Base-by-base conservation (phyloP, 1,140 invertebrate genomes). In the Antheraea mylitta region DNA sequence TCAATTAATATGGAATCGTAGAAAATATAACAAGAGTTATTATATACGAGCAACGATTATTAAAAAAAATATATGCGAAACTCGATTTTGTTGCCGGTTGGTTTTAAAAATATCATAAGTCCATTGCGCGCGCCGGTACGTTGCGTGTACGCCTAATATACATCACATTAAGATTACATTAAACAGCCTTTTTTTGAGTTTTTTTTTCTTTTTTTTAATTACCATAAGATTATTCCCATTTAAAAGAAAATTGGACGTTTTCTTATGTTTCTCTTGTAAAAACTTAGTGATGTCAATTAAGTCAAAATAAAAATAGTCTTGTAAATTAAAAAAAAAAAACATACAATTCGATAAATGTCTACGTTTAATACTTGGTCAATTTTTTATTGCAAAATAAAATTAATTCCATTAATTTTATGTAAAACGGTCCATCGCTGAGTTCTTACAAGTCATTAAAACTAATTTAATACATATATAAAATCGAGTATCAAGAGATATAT, bases 181-280 rank as follows among this genome's bases (percentile, higher is more conserved):
- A 84, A 72, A 86, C 85, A 86, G 87, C 86, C 88, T 84, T 87
- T 83, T 87, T 84, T 80, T 81, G 75, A 79, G 73, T 82, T 80
- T 80, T 78, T 79, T 80, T 72, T 75, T 78, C 72, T 64, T 76
- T 73, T 66, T 77, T 71, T 75, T 63, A 73, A 73, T 58, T 61
- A 11, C 11, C 36, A 30, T 61, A 61, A 22, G 60, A 61, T 30
- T 22, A 19, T 9, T 30, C 19, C 60, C 36, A 30, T 19, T 36
- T 30, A 11, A 13, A 3, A 30, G 8, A 13, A 22, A 61, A 61
- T 61, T 36, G 45, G 45, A 53, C 45, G 45, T 53, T 16, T 16
- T 53, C 45, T 53, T 53, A 53, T 53, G 45, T 53, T 5, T 6
- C 16, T 42, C 22, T 53, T 53, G 45, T 13, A 53, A 53, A 16